phyloP scores from a whole-genome alignment of 2,113 vertebrate species.

The Salvelinus namaycush region DNA sequence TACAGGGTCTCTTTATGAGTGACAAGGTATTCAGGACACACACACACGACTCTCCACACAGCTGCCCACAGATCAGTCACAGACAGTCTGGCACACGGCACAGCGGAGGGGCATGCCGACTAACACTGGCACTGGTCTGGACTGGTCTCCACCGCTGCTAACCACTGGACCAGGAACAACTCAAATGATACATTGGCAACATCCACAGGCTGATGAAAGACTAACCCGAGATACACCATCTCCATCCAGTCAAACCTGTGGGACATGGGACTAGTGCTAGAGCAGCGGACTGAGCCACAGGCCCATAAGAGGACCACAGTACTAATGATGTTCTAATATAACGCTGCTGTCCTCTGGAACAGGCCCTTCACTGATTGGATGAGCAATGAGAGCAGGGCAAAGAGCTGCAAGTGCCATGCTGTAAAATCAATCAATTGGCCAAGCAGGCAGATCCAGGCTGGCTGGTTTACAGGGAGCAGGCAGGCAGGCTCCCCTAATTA shows the following conservation, averaged over 20 bases:
- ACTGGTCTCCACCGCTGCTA: not conserved
- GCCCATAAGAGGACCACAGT: conserved; percentile 19
- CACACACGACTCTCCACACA: not conserved
- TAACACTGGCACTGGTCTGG: not conserved
- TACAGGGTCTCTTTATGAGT: conserved; percentile 6
- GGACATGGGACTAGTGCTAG: conserved; percentile 5
- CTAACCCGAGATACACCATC: too few relatives aligned
- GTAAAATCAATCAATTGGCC: conserved; percentile 26
- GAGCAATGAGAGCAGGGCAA: conserved; percentile 30
- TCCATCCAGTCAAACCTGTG: not conserved
- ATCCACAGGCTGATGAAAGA: not conserved
- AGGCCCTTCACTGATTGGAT: conserved; percentile 39
- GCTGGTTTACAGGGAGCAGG: not conserved
- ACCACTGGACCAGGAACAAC: not conserved
- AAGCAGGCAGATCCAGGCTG: not conserved
- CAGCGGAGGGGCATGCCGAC: not conserved
- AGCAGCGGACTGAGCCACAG: conserved; percentile 34
- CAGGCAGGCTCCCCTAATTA: not conserved
- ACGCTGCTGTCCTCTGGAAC: conserved; percentile 44
- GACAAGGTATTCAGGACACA: conserved; percentile 2
- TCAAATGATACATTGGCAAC: not conserved
- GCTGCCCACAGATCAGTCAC: not conserved
- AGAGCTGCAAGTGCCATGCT: conserved; percentile 23
- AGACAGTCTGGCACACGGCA: not conserved
- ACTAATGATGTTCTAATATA: conserved; percentile 53